Conservation (phyloP, 2,888 invertebrate genomes). For the Clitarchus hookeri region DNA sequence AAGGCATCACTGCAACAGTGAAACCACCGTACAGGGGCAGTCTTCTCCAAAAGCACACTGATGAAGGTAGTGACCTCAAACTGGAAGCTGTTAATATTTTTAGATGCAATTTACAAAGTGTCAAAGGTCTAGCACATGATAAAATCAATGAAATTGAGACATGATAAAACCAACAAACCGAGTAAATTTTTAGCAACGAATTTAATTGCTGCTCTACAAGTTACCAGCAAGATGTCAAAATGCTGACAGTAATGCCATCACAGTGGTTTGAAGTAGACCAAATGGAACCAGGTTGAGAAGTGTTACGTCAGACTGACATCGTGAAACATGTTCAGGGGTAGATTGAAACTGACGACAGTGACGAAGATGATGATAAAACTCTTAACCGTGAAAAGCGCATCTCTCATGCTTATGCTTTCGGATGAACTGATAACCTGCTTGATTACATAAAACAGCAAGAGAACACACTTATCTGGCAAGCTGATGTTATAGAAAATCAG, state of each 20-base stretch:
- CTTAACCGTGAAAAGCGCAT: background rate
- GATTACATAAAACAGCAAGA: background rate
- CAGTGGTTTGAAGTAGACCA: background rate
- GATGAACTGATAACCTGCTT: background rate
- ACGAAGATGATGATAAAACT: background rate
- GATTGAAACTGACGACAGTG: background rate
- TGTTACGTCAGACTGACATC: background rate
- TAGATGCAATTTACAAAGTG: background rate
- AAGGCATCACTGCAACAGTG: background rate
- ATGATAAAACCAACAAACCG: slow-evolving; percentile 15
- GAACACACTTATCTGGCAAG: background rate
- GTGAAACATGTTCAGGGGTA: background rate
- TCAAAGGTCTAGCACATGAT: too few species aligned
- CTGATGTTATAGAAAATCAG: background rate
- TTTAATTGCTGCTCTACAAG: background rate
- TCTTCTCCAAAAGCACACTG: background rate
- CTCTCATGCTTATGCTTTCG: background rate
- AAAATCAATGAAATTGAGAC: background rate
- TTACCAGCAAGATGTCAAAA: background rate
- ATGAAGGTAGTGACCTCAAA: background rate
- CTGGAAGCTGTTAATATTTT: background rate
- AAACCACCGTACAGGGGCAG: background rate
- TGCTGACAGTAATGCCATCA: background rate
- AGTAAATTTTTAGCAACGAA: background rate
- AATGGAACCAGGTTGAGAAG: background rate